Base-by-base conservation (phyloP, 2,888 invertebrate genomes). In the Amphipyra tragopoginis region DNA sequence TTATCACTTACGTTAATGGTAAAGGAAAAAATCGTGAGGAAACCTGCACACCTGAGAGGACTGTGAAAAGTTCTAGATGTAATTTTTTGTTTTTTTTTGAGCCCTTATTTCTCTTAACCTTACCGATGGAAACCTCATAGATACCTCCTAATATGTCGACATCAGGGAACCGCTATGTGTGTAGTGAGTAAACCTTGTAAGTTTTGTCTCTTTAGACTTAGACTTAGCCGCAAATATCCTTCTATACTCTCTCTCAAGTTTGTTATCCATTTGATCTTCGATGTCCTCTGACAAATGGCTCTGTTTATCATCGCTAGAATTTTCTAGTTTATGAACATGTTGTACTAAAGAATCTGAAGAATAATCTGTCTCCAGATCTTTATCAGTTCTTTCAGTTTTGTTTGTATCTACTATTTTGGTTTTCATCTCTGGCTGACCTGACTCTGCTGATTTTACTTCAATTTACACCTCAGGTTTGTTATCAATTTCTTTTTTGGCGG, bases 261-360 rank as follows among this genome's bases (percentile, higher is more conserved):
- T 90, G 67, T 92, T 91, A 71, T 92, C 91, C 81, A 89, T 90
- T 9, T 82, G 80, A 74, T 90, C 86, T 36, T 45, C 50, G 5
- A 57, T 39, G 7, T 55, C 63, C 40, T 85, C 62, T 0, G 84
- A 84, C 8, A 59, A 61, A 34, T 67, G 81, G 38, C 85, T 87
- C 21, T 75, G 71, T 63, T 82, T 86, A 10, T 87, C 86, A 45
- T 82, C 74, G 50, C 85, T 87, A 1, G 89, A 84, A 43, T 77
- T 82, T 72, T 93, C 92, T 61, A 93, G 83, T 79, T 93, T 86
- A 67, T 91, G 85, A 7, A 93, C 82, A 57, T 90, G 90, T 76
- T 93, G 88, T 2, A 91, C 82, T 33, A 92, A 76, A 15, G 92
- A 92, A 77, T 91, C 89, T 3, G 93, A 92, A 0, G 92, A 92